Conservation (phyloP, 2,113 vertebrate genomes). For the Xenotilapia flavipinnis region DNA sequence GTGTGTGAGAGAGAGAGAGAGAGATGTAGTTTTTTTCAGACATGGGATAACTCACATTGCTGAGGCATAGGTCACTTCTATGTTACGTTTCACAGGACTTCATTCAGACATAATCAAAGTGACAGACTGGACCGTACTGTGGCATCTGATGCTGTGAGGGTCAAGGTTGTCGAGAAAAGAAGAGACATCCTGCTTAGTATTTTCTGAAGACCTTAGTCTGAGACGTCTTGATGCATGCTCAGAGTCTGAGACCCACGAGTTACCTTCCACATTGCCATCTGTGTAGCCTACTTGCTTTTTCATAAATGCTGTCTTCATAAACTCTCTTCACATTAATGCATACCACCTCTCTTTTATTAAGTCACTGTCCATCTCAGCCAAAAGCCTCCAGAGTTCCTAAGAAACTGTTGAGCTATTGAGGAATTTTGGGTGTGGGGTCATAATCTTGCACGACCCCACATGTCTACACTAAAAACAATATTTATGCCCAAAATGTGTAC, state of each 20-base stretch:
- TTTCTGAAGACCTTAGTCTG: not conserved
- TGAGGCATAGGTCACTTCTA: not conserved
- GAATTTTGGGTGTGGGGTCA: not conserved
- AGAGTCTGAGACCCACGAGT: fast-evolving
- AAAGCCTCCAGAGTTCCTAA: not conserved
- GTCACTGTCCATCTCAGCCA: not conserved
- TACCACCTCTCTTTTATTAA: not conserved
- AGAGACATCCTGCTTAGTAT: not conserved
- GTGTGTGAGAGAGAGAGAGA: not conserved
- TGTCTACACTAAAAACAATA: not conserved
- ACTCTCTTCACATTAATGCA: not conserved
- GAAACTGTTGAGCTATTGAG: not conserved
- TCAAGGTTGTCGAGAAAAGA: not conserved
- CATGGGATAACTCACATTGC: not conserved
- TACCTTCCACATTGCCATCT: not conserved
- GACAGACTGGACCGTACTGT: not conserved
- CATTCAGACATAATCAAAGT: not conserved
- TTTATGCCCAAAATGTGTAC: not conserved
- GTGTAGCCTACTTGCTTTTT: not conserved
- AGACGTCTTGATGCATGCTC: not conserved
- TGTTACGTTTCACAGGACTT: not conserved
- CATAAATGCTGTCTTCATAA: not conserved
- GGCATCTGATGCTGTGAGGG: not conserved
- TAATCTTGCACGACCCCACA: not conserved
- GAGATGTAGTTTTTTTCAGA: not conserved